phyloP scores from a whole-genome alignment of 2,888 invertebrate species.

The Agriopis aurantiaria region DNA sequence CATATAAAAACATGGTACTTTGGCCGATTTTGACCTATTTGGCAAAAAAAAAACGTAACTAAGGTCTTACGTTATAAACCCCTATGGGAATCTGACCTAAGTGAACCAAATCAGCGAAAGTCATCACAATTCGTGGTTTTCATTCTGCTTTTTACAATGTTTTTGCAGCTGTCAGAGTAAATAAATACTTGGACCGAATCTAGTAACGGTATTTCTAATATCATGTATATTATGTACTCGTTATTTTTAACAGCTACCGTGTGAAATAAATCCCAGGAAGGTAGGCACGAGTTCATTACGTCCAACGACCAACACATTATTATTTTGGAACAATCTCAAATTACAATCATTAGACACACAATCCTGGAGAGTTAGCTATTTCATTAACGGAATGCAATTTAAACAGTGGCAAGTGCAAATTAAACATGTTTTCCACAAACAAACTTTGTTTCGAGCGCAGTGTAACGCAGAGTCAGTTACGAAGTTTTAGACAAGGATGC shows the following conservation, averaged over 20 bases:
- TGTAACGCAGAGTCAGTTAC: conserved; percentile 20
- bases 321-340: conserved; percentile 24
- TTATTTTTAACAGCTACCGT: conserved; percentile 1
- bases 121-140: no score
- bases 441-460: conserved; percentile 34
- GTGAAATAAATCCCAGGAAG: background rate
- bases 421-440: conserved; percentile 38
- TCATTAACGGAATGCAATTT: conserved; percentile 39
- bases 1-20: no score
- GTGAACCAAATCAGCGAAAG: no score
- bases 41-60: no score
- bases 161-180: no score
- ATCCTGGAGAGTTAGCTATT: conserved; percentile 29
- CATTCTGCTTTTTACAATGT: no score
- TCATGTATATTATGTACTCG: background rate
- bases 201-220: no score
- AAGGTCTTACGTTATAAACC: no score
- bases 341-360: conserved; percentile 26
- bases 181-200: no score
- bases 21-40: no score
- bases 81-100: no score
- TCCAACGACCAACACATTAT: conserved; percentile 11
- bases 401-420: conserved; percentile 34
- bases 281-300: conserved; percentile 8
- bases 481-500: conserved; percentile 10